phyloP scores from a whole-genome alignment of 2,113 vertebrate species.

The Mormyrus iriodes region DNA sequence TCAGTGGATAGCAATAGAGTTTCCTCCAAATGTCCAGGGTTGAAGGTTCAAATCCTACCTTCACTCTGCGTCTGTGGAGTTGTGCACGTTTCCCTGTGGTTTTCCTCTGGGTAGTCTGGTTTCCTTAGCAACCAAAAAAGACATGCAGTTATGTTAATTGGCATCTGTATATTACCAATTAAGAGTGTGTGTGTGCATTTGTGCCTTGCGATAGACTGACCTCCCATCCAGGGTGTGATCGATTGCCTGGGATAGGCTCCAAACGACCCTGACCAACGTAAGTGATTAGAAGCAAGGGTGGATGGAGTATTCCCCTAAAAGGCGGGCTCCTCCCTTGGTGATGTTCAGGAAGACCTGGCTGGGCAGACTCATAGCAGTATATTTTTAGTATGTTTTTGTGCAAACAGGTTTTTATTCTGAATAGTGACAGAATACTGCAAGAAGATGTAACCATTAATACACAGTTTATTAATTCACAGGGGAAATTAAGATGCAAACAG shows the following conservation, averaged over 20 bases:
- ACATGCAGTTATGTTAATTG: neutral
- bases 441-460: neutral
- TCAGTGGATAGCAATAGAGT: neutral
- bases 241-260: neutral
- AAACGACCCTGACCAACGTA: neutral
- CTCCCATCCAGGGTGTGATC: neutral
- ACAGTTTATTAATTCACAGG: neutral
- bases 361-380: no score
- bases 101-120: neutral
- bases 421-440: neutral
- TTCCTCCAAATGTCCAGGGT: neutral
- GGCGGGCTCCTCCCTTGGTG: neutral
- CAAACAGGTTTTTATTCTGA: neutral
- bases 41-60: neutral
- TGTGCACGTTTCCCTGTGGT: neutral
- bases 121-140: constrained; percentile 1
- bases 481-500: neutral
- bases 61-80: neutral
- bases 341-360: no score
- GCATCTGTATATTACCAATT: neutral
- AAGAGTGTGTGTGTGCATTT: neutral
- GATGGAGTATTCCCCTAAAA: neutral
- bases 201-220: neutral
- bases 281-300: neutral
- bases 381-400: neutral